Percentiles rank a stretch among this genome's conserved stretches.
Evolutionary conservation across 92 coral and sea anemone species (phyloP).

Genomic region (Phenganax stokvisi): DNA sequence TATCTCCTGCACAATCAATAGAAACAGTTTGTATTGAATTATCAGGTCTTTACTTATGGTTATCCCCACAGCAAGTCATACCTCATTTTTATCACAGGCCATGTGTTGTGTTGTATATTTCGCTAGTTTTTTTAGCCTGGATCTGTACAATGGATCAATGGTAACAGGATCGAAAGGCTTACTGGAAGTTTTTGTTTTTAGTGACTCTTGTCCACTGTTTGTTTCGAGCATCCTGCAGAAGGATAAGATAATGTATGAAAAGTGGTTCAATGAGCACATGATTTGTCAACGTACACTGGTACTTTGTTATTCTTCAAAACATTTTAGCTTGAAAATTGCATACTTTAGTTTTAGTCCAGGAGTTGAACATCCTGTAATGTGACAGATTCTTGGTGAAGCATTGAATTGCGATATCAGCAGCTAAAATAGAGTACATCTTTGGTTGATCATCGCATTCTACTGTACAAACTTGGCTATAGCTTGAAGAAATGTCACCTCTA

Average conservation of each 20-base stretch:
- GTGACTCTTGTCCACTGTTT: conserved; percentile 33
- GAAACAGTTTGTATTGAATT: neutral
- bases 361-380: conserved; percentile 89
- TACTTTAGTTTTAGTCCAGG: conserved; percentile 89
- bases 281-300: neutral
- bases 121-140: conserved; percentile 81
- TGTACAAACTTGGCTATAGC: neutral
- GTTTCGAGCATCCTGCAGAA: conserved; percentile 49
- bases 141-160: conserved; percentile 89
- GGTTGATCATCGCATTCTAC: neutral
- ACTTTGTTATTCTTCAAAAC: neutral
- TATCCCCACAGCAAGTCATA: neutral
- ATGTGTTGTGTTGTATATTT: conserved; percentile 18
- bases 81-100: conserved; percentile 29
- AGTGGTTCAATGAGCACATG: too few species aligned
- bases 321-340: neutral
- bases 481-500: conserved; percentile 54
- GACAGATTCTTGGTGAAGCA: conserved; percentile 69
- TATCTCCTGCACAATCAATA: conserved; percentile 51
- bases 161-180: conserved; percentile 67
- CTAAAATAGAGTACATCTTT: conserved; percentile 34
- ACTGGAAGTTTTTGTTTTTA: conserved; percentile 8
- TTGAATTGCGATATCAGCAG: conserved; percentile 85
- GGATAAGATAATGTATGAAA: neutral
- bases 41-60: neutral